Percentiles rank a stretch among this genome's conserved stretches.
Conservation (phyloP, 2,113 vertebrate genomes). For the Irena cyanogastra region DNA sequence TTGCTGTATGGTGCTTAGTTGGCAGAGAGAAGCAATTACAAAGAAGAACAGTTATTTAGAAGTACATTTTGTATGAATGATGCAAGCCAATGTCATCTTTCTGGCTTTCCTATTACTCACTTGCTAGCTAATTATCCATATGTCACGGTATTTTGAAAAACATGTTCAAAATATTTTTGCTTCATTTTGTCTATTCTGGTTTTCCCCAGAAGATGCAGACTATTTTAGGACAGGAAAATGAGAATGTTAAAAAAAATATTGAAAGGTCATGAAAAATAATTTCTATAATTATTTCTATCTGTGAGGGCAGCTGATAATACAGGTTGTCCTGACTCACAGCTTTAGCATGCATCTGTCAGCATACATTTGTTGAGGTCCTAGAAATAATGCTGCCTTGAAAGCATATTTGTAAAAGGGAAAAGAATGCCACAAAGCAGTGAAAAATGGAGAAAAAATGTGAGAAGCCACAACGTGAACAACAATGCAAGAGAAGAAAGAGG, state of each 20-base stretch:
- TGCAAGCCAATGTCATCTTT: background rate
- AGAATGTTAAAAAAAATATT: background rate
- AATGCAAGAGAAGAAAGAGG: background rate
- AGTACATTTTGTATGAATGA: background rate
- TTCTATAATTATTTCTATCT: background rate
- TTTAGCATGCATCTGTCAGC: background rate
- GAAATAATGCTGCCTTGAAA: background rate
- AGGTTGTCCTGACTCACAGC: background rate
- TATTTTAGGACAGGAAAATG: background rate
- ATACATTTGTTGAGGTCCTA: background rate
- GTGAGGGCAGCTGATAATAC: background rate
- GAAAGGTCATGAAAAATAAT: background rate
- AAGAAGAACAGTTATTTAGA: background rate
- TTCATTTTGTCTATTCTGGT: background rate
- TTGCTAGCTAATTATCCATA: conserved; percentile 7
- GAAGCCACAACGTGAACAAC: background rate
- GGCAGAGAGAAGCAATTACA: background rate
- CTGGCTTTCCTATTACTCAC: background rate
- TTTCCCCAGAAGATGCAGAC: background rate
- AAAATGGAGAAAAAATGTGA: background rate
- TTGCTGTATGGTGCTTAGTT: background rate
- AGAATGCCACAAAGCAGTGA: background rate
- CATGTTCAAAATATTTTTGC: background rate
- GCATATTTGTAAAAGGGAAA: background rate
- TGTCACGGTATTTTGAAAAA: conserved; percentile 12